phyloP scores from a whole-genome alignment of 2,888 invertebrate species.

The Margaritifera margaritifera region DNA sequence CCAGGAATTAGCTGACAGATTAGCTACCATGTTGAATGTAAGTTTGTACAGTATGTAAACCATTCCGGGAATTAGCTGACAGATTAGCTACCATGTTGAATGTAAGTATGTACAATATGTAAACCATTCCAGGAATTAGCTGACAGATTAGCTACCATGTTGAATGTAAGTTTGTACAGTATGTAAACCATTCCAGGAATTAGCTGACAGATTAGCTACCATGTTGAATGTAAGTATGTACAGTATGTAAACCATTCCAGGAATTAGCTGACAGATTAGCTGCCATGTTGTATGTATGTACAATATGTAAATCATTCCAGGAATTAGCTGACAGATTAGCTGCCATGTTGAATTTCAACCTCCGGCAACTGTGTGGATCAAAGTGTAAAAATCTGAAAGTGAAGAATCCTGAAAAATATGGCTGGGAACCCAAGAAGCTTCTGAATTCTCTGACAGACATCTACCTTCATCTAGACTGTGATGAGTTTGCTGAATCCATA shows the following conservation, averaged over 20 bases:
- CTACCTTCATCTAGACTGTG: slow-evolving; percentile 95
- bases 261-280: slow-evolving; percentile 95
- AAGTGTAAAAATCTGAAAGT: slow-evolving; percentile 95
- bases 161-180: too few species aligned
- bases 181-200: slow-evolving; percentile 77
- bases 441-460: slow-evolving; percentile 95
- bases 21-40: too few species aligned
- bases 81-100: too few species aligned
- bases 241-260: slow-evolving; percentile 42
- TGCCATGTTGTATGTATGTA: slow-evolving; percentile 86
- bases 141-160: too few species aligned
- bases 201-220: slow-evolving; percentile 94
- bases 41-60: too few species aligned
- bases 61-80: too few species aligned
- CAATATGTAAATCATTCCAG: slow-evolving; percentile 43
- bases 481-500: slow-evolving; percentile 83
- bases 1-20: too few species aligned
- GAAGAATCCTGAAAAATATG: slow-evolving; percentile 93
- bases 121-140: too few species aligned
- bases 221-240: slow-evolving; percentile 83
- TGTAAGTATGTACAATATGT: too few species aligned
- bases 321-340: slow-evolving; percentile 95
- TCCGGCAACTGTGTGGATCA: slow-evolving; percentile 95
- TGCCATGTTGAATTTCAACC: slow-evolving; percentile 98
- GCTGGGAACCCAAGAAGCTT: slow-evolving; percentile 95